Conservation (phyloP, 2,797 vertebrate species). For the Clangula hyemalis region DNA sequence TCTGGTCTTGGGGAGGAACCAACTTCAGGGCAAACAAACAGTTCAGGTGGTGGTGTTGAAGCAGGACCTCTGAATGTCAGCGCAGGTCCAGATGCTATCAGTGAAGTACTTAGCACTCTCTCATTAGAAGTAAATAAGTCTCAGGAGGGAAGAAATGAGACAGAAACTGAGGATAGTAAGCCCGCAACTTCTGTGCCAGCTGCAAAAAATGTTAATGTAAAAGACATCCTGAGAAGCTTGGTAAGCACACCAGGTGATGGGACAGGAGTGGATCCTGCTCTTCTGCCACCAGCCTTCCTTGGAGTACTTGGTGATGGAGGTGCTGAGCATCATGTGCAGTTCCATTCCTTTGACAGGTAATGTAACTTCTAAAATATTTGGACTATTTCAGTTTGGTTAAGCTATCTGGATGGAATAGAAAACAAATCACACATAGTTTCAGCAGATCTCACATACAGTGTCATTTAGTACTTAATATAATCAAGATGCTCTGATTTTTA, state of each 20-base stretch:
- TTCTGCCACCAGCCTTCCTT: conserved; percentile 88
- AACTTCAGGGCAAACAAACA: conserved; percentile 66
- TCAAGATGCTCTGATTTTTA: neutral
- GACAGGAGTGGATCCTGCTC: conserved; percentile 82
- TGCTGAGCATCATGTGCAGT: conserved; percentile 84
- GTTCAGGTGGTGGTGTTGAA: conserved; percentile 28
- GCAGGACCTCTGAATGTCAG: conserved; percentile 54
- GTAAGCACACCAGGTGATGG: conserved; percentile 88
- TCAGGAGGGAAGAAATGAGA: conserved; percentile 74
- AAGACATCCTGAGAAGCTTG: conserved; percentile 95
- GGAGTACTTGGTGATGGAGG: conserved; percentile 82
- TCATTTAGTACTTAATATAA: neutral
- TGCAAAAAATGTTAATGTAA: conserved; percentile 91
- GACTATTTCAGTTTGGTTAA: neutral
- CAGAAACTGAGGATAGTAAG: conserved; percentile 67
- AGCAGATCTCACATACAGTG: neutral
- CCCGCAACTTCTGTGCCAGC: conserved; percentile 54
- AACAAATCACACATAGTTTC: neutral
- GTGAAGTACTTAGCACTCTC: conserved; percentile 90
- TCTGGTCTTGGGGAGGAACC: conserved; percentile 87
- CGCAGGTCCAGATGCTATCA: conserved; percentile 90
- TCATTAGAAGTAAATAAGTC: conserved; percentile 90
- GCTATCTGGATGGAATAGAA: neutral
- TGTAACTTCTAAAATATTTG: neutral
- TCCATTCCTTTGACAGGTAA: conserved; percentile 96